Conservation (phyloP, 2,888 invertebrate species). For the Phortica okadai region DNA sequence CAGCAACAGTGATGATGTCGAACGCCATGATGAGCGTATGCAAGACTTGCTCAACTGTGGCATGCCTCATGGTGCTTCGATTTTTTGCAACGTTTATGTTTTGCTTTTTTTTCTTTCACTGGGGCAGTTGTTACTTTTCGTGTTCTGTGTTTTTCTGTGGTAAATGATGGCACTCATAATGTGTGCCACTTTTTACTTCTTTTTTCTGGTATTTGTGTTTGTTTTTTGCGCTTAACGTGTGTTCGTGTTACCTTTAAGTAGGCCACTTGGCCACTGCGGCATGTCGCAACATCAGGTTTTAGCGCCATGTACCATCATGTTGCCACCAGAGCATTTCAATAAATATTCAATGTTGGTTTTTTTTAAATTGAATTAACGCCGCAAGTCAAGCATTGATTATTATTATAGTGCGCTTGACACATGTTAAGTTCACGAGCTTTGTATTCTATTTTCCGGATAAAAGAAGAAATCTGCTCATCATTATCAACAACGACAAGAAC, state of each 20-base stretch:
- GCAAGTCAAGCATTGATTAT: background rate
- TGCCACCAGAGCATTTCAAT: background rate
- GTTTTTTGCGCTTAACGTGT: constrained; percentile 2
- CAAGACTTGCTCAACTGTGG: background rate
- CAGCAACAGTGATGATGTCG: background rate
- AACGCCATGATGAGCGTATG: background rate
- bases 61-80: background rate
- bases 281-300: background rate
- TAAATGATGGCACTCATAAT: constrained; percentile 24
- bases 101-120: background rate
- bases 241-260: constrained; percentile 11
- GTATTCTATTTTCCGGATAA: background rate
- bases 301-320: background rate
- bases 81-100: background rate
- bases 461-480: background rate
- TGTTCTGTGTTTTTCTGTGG: constrained; percentile 8
- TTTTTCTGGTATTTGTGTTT: background rate
- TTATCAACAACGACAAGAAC: background rate
- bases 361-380: constrained; percentile 1
- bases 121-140: background rate
- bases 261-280: constrained; percentile 27
- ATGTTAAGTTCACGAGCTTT: constrained; percentile 39
- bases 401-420: constrained; percentile 60
- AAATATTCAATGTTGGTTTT: background rate
- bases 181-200: constrained; percentile 11